These are phyloP conservation scores for Morpho deidamia DNA, from an alignment of 2,888 invertebrate genomes.

Conservation along the genomic window DNA sequence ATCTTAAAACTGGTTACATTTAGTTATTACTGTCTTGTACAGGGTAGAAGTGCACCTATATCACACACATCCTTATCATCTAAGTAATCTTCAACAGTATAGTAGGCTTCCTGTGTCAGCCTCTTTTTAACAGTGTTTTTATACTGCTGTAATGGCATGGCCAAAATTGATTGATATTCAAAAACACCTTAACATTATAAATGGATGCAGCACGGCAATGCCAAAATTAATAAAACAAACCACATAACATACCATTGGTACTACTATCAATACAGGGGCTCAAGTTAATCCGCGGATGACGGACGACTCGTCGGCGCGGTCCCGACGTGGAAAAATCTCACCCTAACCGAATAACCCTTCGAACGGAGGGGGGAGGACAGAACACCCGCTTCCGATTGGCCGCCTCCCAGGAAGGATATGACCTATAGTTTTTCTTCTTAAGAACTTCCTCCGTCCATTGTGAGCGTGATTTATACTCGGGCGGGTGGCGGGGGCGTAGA, in stretches of 20 bases:
- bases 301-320: conserved; percentile 34
- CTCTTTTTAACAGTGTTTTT: too few relatives aligned
- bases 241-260: conserved; percentile 32
- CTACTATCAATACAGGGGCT: conserved; percentile 42
- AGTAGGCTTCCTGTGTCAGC: too few relatives aligned
- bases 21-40: too few relatives aligned
- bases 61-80: too few relatives aligned
- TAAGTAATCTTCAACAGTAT: too few relatives aligned
- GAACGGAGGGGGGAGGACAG: conserved; percentile 29
- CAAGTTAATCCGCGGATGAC: conserved; percentile 52
- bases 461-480: conserved; percentile 71
- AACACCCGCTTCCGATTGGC: conserved; percentile 70
- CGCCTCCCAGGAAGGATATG: conserved; percentile 75
- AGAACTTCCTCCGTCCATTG: conserved; percentile 76
- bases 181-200: too few relatives aligned
- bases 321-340: conserved; percentile 49
- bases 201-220: background rate
- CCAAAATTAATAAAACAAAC: conserved; percentile 48
- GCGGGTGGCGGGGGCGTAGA: conserved; percentile 48
- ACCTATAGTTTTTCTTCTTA: conserved; percentile 79
- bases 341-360: conserved; percentile 59
- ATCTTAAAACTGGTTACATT: too few relatives aligned
- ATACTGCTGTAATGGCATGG: too few relatives aligned
- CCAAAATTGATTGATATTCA: too few relatives aligned
- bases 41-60: too few relatives aligned